phyloP scores from a whole-genome alignment of 2,888 invertebrate genomes.

The Tinea semifulvella region DNA sequence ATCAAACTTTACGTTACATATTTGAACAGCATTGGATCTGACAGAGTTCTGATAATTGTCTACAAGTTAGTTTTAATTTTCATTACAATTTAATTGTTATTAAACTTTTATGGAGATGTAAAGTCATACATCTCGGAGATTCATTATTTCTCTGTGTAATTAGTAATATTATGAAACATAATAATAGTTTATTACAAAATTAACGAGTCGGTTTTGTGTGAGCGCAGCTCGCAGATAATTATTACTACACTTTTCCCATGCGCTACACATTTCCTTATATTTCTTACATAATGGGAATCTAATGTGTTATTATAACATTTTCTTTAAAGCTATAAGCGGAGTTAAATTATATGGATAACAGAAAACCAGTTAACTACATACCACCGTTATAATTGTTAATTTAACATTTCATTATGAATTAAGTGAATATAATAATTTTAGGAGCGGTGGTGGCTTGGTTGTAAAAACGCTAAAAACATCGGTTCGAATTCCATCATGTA shows the following conservation, averaged over 20 bases:
- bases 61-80: background rate
- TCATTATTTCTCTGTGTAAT: background rate
- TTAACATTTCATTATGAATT: no score
- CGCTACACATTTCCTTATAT: background rate
- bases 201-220: slow-evolving; percentile 9
- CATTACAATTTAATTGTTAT: background rate
- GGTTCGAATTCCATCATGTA: no score
- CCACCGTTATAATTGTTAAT: slow-evolving; percentile 2
- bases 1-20: slow-evolving; percentile 1
- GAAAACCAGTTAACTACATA: no score
- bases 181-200: slow-evolving; percentile 10
- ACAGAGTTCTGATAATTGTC: no score
- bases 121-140: background rate
- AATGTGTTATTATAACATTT: no score
- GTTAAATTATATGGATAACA: no score
- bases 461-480: no score
- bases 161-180: slow-evolving; percentile 5
- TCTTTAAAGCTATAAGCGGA: background rate
- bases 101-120: background rate
- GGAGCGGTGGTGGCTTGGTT: no score
- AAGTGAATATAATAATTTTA: no score
- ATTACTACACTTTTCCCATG: slow-evolving; percentile 7
- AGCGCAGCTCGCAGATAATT: slow-evolving; percentile 1
- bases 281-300: background rate
- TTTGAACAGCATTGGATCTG: no score